Evolutionary conservation across 1,140 invertebrate genomes (phyloP).

Genomic region (Sarcophaga peregrina): DNA sequence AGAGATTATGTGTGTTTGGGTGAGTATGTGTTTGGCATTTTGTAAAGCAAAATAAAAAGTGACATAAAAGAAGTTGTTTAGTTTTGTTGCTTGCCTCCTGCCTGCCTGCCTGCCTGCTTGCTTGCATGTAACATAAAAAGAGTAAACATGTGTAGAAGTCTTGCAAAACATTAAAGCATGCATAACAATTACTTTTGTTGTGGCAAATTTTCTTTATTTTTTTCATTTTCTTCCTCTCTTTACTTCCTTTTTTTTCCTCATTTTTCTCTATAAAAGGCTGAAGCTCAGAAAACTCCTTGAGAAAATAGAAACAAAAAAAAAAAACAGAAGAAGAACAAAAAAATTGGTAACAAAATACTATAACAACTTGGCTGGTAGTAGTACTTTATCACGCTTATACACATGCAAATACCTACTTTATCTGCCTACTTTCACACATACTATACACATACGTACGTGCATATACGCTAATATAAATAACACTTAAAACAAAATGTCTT

Average conservation of each 20-base stretch:
- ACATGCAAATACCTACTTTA: neutral
- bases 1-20: too few species aligned
- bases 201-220: neutral
- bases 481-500: slow-evolving; percentile 26
- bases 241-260: too few species aligned
- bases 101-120: too few species aligned
- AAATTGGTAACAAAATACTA: neutral
- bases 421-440: neutral
- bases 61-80: slow-evolving; percentile 1
- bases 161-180: slow-evolving; percentile 21
- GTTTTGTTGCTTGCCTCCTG: too few species aligned
- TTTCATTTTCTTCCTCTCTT: too few species aligned
- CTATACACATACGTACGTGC: neutral
- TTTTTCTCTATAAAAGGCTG: neutral
- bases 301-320: neutral
- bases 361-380: neutral
- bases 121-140: neutral
- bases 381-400: slow-evolving; percentile 20
- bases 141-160: slow-evolving; percentile 16
- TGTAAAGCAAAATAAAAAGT: too few species aligned
- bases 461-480: slow-evolving; percentile 14
- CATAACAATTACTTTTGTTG: slow-evolving; percentile 21
- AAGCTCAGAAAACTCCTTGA: slow-evolving; percentile 12
- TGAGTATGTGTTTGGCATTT: too few species aligned
- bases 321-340: too few species aligned